Evolutionary conservation across 1,140 invertebrate species (phyloP), one percentile per base, ranked within the genome.

Genomic region (Trichonephila clavipes): DNA sequence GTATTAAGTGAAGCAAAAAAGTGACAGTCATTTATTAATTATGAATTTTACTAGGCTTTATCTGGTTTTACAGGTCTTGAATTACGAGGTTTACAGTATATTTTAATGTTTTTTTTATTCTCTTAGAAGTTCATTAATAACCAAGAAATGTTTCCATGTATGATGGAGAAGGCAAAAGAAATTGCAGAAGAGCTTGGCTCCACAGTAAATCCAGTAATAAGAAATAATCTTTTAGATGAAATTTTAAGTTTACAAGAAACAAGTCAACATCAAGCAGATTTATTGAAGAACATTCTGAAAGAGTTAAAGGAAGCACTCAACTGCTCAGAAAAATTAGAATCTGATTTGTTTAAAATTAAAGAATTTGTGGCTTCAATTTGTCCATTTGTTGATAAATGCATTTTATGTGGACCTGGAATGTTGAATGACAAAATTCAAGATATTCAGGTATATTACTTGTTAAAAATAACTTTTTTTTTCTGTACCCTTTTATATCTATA

Each of bases 201-300:
- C 6, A 40, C 14, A 6, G 28, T 34, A 16, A 77, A 34, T 19
- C 34, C 72, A 34, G 14, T 19, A 34, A 28, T 28, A 19, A 34
- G 18, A 77, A 40, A 77, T 77, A 77, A 77, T 40, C 28, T 77
- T 4, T 18, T 40, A 18, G 16, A 40, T 4, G 72, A 77, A 40
- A 40, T 77, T 77, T 77, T 28, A 77, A 19, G 18, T 77, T 34
- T 77, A 40, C 14, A 77, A 40, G 34, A 77, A 77, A 77, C 28
- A 77, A 77, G 72, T 77, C 72, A 77, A 34, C 72, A 19, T 7
- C 72, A 77, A 77, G 34, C 72, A 77, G 28, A 77, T 40, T 34
- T 40, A 34, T 18, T 77, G 72, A 77, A 19, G 34, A 77, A 19
- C 14, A 28, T 77, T 77, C 28, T 77, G 28, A 77, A 40, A 18